These are phyloP conservation scores for Hedya salicella DNA, from an alignment of 2,888 invertebrate genomes.

Conservation along the genomic window DNA sequence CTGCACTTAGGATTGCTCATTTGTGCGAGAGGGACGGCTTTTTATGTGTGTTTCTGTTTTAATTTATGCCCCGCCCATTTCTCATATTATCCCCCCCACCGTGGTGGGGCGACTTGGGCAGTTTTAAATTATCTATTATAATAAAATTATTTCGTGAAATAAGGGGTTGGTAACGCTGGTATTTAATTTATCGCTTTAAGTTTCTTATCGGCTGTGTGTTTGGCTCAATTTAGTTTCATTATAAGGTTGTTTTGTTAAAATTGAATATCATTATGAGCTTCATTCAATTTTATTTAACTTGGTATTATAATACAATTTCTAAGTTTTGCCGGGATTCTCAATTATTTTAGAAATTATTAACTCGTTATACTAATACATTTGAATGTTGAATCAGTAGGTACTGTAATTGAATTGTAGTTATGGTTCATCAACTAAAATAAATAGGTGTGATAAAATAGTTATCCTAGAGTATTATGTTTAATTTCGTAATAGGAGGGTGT, in stretches of 20 bases:
- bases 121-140: constrained; percentile 85
- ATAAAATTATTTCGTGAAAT: constrained; percentile 84
- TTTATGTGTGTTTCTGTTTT: constrained; percentile 65
- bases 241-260: constrained; percentile 13
- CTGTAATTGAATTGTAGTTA: no score
- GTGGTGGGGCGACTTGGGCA: constrained; percentile 80
- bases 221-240: constrained; percentile 27
- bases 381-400: no score
- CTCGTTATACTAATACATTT: no score
- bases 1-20: constrained; percentile 80
- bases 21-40: constrained; percentile 77
- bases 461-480: no score
- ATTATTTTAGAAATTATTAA: background rate
- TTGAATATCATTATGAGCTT: constrained; percentile 4
- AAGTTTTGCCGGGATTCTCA: background rate
- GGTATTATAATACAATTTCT: background rate
- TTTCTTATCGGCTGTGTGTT: constrained; percentile 53
- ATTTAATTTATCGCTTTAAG: constrained; percentile 77
- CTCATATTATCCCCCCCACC: constrained; percentile 69
- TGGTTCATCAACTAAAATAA: no score
- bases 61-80: constrained; percentile 74
- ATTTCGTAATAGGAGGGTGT: no score
- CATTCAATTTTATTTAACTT: background rate
- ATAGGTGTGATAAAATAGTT: no score
- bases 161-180: constrained; percentile 82